Evolutionary conservation across 2,888 invertebrate genomes (phyloP), one percentile per base, ranked within the genome.

Genomic region (Trichogramma dendrolimi): DNA sequence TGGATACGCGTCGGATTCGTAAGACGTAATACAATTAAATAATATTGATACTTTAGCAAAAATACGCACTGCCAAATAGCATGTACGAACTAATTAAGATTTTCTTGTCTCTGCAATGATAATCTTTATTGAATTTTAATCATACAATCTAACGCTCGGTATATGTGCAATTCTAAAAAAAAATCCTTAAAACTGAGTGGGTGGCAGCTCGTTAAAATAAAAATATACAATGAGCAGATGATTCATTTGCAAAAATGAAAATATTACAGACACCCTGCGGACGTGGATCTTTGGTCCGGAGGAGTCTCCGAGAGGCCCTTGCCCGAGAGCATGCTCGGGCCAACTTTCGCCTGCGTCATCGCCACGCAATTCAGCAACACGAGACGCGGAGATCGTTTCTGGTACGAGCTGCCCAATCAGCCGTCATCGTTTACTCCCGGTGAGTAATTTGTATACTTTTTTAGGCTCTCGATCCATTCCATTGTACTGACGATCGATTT

Each of bases 281-380:
- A 96, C 78, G 92, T 96, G 53, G 96, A 96, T 82, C 82, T 96
- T 59, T 96, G 95, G 93, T 92, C 94, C 14, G 96, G 94, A 55
- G 96, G 95, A 54, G 93, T 96, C 6, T 93, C 94, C 0, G 96
- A 96, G 76, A 84, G 89, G 65, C 91, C 95, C 3, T 82, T 95
- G 58, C 91, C 92, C 6, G 95, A 94, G 51, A 93, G 94, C 60
- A 91, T 96, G 89, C 83, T 96, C 65, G 96, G 96, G 55, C 95
- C 96, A 1, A 94, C 95, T 55, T 96, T 96, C 75, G 93, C 94
- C 58, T 96, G 96, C 75, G 84, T 96, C 66, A 94, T 96, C 71
- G 96, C 94, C 40, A 92, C 92, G 40, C 95, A 96, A 80, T 94
- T 96, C 82, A 91, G 91, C 71, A 91, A 92, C 74, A 85, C 93